Base-by-base conservation (phyloP, 2,888 invertebrate species). In the Theretra japonica region DNA sequence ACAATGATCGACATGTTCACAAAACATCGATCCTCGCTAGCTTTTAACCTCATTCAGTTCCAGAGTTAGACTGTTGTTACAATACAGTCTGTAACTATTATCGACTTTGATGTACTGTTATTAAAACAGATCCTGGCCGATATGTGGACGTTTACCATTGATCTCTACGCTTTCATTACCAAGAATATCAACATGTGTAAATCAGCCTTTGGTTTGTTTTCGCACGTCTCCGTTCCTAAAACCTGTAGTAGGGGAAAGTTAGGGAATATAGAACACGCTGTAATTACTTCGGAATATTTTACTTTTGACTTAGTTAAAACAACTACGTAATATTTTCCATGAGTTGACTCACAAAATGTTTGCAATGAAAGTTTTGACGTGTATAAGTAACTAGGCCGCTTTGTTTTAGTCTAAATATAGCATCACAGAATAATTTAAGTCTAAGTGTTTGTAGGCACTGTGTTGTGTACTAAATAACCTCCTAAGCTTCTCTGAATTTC, bases 31-130 rank as follows among this genome's bases (percentile, higher is more conserved):
- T 88, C 79, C 83, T 81, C 86, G 81, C 82, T 77, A 80, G 90
- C 92, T 92, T 92, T 93, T 93, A 93, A 91, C 92, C 92, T 88
- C 86, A 81, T 89, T 90, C 80, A 78, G 80, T 82, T 86, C 78
- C 83, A 79, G 80, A 81, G 77, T 80, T 77, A 79, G 79, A 83
- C 82, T 81, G 82, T 86, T 86, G 90, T 86, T 85, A 90, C 90
- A 89, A 85, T 87, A 84, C 84, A 83, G 82, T 86, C 79, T 79
- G 81, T 80, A 79, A 78, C 79, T 74, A 80, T 81, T 85, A 80
- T 82, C 75, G 83, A 81, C 85, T 85, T 88, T 87, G 83, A 88
- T 86, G 80, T 82, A 80, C 77, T 58, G 56, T 33, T 70, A 72
- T 73, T 72, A 75, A 74, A 72, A 73, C 74, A 74, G 72, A 65